Evolutionary conservation across 2,113 vertebrate genomes (phyloP).

Genomic region (Corythaeola cristata): DNA sequence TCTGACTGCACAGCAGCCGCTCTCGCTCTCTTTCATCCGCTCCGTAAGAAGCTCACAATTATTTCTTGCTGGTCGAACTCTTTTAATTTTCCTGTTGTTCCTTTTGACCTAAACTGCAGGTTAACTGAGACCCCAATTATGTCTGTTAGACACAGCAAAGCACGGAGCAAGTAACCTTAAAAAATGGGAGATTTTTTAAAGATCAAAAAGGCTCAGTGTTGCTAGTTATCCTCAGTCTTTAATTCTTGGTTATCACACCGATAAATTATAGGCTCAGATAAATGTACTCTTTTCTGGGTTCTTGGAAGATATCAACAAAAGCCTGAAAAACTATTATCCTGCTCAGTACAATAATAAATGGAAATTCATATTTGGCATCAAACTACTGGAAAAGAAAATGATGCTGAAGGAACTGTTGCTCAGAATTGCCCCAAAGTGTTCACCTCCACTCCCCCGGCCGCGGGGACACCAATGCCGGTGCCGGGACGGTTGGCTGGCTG

Average conservation of each 20-base stretch:
- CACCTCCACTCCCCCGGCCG: neutral
- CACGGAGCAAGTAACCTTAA: neutral
- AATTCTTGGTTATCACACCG: constrained; percentile 16
- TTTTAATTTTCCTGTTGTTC: neutral
- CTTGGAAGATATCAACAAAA: constrained; percentile 25
- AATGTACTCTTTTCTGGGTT: neutral
- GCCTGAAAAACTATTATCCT: neutral
- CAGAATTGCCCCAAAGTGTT: neutral
- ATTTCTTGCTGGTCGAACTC: neutral
- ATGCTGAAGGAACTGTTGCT: neutral
- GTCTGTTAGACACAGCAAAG: neutral
- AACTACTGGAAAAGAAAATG: neutral
- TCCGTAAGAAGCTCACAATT: neutral
- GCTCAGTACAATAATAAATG: neutral
- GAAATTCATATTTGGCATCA: neutral
- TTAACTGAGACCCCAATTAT: neutral
- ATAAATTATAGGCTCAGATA: constrained; percentile 41
- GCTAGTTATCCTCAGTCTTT: constrained; percentile 11
- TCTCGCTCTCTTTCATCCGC: neutral
- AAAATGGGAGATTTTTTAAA: neutral
- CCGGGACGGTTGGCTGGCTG: neutral
- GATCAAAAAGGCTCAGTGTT: neutral
- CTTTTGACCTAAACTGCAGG: neutral
- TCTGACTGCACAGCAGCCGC: neutral
- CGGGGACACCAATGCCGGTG: neutral